phyloP scores from a whole-genome alignment of 2,888 invertebrate species.

The Eupithecia inturbata region DNA sequence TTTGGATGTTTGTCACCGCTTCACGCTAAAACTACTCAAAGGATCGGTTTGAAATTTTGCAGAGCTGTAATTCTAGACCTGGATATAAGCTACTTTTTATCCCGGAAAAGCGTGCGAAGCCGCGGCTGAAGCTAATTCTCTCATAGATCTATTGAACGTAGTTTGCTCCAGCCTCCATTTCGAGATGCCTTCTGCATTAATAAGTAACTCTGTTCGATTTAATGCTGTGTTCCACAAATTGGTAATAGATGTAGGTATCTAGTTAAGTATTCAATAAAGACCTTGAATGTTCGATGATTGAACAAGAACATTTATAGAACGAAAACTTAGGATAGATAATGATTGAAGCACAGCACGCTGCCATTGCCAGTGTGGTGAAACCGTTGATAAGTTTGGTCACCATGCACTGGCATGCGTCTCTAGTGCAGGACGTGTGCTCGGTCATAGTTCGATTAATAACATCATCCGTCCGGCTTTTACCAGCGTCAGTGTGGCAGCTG shows the following conservation, averaged over 20 bases:
- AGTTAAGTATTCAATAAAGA: slow-evolving; percentile 33
- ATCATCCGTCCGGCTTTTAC: too few species aligned
- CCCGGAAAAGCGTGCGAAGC: neutral
- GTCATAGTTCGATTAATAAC: too few species aligned
- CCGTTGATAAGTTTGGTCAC: too few species aligned
- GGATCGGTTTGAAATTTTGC: neutral
- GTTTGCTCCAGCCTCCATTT: neutral
- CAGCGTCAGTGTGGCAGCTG: too few species aligned
- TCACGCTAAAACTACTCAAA: neutral
- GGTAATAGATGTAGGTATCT: slow-evolving; percentile 31
- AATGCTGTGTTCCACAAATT: slow-evolving; percentile 31
- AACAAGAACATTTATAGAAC: neutral
- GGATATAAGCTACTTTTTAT: neutral
- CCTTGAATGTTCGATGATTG: slow-evolving; percentile 20
- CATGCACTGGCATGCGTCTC: too few species aligned
- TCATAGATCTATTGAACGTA: neutral
- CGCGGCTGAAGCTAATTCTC: neutral
- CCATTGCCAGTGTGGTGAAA: too few species aligned
- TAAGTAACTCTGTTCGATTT: slow-evolving; percentile 23
- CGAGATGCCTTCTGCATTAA: slow-evolving; percentile 19
- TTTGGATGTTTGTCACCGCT: neutral
- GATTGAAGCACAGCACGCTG: too few species aligned
- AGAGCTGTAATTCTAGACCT: neutral
- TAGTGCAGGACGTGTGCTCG: too few species aligned
- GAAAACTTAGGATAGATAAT: neutral